Evolutionary conservation across 2,797 vertebrate genomes (phyloP).

Genomic region (Denticeps clupeoides): DNA sequence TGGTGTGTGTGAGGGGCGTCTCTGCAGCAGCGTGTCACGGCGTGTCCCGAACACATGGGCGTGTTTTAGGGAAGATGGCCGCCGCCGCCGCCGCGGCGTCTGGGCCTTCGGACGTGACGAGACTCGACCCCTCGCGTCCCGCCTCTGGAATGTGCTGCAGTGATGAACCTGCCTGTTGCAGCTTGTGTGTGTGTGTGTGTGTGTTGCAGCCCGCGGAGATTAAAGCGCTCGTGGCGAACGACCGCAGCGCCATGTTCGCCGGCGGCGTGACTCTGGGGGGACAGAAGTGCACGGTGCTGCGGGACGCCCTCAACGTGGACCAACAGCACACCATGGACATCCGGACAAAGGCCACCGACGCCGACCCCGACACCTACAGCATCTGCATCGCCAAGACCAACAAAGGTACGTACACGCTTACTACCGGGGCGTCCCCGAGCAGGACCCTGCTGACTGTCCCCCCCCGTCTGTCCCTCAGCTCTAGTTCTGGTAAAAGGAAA

Average conservation of each 20-base stretch:
- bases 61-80: neutral
- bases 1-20: neutral
- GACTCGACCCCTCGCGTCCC: too few relatives aligned
- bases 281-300: constrained; percentile 27
- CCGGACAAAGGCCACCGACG: constrained; percentile 24
- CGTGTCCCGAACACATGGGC: neutral
- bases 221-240: neutral
- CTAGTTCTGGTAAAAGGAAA: constrained; percentile 23
- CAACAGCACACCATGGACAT: constrained; percentile 28
- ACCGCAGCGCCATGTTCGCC: constrained; percentile 12
- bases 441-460: neutral
- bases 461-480: constrained; percentile 15
- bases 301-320: constrained; percentile 5
- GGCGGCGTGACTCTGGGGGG: constrained; percentile 21
- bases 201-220: constrained; percentile 19
- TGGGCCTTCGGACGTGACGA: constrained; percentile 3
- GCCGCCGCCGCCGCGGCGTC: neutral
- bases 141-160: constrained; percentile 15
- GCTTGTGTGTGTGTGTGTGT: neutral
- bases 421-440: too few relatives aligned
- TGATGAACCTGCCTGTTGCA: constrained; percentile 3
- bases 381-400: constrained; percentile 21
- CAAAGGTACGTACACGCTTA: neutral
- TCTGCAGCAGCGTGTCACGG: neutral
- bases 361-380: constrained; percentile 9